Percentiles rank a stretch among this genome's conserved stretches.
Conservation (phyloP, 2,888 invertebrate species). For the Ichneumoninae sp. region DNA sequence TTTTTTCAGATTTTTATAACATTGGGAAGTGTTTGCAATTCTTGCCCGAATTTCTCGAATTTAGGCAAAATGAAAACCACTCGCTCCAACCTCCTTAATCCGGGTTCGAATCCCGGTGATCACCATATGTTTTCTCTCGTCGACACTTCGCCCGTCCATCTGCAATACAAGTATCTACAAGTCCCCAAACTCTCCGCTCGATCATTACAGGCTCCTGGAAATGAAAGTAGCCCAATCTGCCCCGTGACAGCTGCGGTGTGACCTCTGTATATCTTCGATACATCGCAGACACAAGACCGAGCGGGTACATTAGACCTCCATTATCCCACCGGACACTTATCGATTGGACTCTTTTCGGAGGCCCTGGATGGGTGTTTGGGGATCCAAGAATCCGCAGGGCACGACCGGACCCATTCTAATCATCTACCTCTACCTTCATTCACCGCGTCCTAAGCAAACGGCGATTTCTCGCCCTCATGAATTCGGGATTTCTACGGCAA, state of each 20-base stretch:
- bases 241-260: neutral
- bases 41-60: no score
- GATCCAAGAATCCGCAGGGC: neutral
- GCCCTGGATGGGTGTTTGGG: neutral
- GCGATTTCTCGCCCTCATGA: conserved; percentile 5
- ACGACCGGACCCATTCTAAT: neutral
- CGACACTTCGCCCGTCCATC: no score
- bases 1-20: no score
- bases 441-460: conserved; percentile 34
- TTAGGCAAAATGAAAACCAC: no score
- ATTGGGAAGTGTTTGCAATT: no score
- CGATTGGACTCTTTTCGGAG: conserved; percentile 21
- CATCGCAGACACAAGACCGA: neutral
- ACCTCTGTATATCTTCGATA: neutral
- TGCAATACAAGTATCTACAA: no score
- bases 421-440: neutral
- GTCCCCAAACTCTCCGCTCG: no score
- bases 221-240: neutral
- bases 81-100: no score
- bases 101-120: no score
- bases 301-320: neutral
- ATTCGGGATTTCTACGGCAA: conserved; percentile 17
- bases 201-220: neutral
- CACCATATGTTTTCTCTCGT: no score
- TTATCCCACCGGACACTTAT: conserved; percentile 6